Conservation (phyloP, 2,113 vertebrate species). For the Urocolius indicus region DNA sequence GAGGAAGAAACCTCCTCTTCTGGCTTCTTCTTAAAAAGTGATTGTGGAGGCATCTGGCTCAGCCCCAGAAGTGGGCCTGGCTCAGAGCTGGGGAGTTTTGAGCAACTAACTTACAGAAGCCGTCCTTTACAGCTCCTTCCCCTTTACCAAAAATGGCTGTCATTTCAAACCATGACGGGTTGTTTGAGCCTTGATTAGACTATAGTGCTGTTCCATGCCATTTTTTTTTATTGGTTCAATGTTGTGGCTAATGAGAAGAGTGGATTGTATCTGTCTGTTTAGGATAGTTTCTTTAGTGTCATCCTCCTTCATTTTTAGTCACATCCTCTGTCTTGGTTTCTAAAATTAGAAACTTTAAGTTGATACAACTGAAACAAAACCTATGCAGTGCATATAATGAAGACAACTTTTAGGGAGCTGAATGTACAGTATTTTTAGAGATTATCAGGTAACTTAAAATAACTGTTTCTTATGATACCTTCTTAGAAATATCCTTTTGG, state of each 20-base stretch:
- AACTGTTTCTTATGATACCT: not conserved
- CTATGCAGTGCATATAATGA: not conserved
- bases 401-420: not conserved
- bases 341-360: not conserved
- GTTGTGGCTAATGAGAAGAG: not conserved
- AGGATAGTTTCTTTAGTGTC: not conserved
- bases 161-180: too few relatives aligned
- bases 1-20: too few relatives aligned
- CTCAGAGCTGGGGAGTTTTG: too few relatives aligned
- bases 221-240: not conserved
- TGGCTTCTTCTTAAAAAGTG: too few relatives aligned
- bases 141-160: too few relatives aligned
- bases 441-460: not conserved
- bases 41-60: too few relatives aligned
- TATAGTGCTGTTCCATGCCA: not conserved
- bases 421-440: not conserved
- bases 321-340: not conserved
- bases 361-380: not conserved
- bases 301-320: not conserved
- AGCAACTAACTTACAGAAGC: too few relatives aligned
- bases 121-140: too few relatives aligned
- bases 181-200: not conserved
- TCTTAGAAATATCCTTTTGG: not conserved
- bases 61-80: too few relatives aligned
- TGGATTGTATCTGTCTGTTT: not conserved